phyloP scores from a whole-genome alignment of 1,140 invertebrate species.

The Bombyx mori region DNA sequence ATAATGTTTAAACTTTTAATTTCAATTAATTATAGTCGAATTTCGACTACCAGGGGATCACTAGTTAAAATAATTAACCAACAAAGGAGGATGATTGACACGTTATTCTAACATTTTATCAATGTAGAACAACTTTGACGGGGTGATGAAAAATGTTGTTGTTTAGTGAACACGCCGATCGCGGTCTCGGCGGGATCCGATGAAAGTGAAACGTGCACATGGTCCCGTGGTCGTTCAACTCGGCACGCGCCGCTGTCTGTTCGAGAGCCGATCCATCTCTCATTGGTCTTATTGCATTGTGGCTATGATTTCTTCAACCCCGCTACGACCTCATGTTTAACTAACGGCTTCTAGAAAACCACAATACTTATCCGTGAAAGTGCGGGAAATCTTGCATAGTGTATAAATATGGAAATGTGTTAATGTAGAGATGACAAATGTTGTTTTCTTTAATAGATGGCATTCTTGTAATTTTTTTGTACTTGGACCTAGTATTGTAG shows the following conservation, averaged over 20 bases:
- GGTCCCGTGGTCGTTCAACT: conserved; percentile 58
- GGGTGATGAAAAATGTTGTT: conserved; percentile 19
- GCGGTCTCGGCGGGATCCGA: conserved; percentile 34
- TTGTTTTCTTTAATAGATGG: too few relatives aligned
- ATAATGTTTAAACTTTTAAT: too few relatives aligned
- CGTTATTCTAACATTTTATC: too few relatives aligned
- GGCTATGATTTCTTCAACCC: conserved; percentile 11
- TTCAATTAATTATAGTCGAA: too few relatives aligned
- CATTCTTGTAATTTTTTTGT: too few relatives aligned
- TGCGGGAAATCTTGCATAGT: not conserved
- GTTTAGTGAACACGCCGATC: conserved; percentile 11
- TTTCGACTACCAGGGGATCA: too few relatives aligned
- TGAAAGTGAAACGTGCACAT: conserved; percentile 59
- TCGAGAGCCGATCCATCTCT: conserved; percentile 26
- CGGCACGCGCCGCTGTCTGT: conserved; percentile 50
- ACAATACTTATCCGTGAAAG: not conserved
- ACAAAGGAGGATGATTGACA: too few relatives aligned
- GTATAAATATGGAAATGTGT: not conserved
- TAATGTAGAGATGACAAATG: too few relatives aligned
- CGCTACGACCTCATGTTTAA: not conserved
- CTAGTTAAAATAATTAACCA: too few relatives aligned
- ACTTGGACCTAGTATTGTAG: too few relatives aligned
- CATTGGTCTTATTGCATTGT: conserved; percentile 28
- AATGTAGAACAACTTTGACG: conserved; percentile 6
- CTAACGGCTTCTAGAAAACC: not conserved